Conservation (phyloP, 2,797 vertebrate species). For the Hippopotamyrus pictus region DNA sequence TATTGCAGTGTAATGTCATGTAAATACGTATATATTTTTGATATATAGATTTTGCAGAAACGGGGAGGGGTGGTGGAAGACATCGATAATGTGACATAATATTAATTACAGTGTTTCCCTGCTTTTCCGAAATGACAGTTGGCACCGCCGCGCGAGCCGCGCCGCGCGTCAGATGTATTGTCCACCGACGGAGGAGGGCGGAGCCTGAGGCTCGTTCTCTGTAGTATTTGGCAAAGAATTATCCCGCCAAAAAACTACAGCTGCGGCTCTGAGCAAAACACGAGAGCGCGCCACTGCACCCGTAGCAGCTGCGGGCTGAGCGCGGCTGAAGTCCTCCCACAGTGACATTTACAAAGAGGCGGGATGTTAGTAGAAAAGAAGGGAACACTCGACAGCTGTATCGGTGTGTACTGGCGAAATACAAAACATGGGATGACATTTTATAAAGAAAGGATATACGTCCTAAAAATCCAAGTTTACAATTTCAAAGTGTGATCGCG, state of each 20-base stretch:
- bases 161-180: slow-evolving; percentile 7
- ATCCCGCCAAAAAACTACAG: slow-evolving; percentile 19
- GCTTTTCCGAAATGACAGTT: not conserved
- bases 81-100: not conserved
- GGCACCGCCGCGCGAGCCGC: not conserved
- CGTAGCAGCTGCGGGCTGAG: not conserved
- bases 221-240: slow-evolving; percentile 16
- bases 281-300: not conserved
- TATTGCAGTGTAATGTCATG: not conserved
- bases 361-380: not conserved
- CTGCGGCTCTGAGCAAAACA: slow-evolving; percentile 1
- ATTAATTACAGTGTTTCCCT: not conserved
- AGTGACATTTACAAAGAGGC: not conserved
- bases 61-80: not conserved
- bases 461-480: not conserved
- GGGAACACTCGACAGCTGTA: not conserved
- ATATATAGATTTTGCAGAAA: not conserved
- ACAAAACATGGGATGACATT: not conserved
- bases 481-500: not conserved
- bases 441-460: not conserved
- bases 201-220: slow-evolving; percentile 6
- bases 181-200: slow-evolving; percentile 11
- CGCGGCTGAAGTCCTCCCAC: not conserved
- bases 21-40: not conserved
- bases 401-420: not conserved